Conservation (phyloP, 1,140 invertebrate species). For the Bilobella aurantiaca region DNA sequence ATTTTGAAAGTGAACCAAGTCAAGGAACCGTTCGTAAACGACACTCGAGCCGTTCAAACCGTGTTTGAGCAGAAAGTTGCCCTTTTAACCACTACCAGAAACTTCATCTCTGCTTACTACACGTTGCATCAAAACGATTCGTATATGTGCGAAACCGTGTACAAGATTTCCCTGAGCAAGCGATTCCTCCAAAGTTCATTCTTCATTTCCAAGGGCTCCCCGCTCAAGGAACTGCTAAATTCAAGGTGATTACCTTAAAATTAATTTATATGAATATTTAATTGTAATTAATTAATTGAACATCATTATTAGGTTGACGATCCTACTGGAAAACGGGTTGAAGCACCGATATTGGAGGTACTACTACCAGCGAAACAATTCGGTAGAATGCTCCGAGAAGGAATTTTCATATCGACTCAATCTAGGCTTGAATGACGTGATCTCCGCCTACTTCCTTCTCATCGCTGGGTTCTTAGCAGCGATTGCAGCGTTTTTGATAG, state of each 20-base stretch:
- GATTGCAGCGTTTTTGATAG: neutral
- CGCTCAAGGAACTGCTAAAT: neutral
- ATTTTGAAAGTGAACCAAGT: neutral
- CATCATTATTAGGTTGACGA: neutral
- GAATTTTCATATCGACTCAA: neutral
- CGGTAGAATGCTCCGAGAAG: neutral
- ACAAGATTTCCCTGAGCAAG: neutral
- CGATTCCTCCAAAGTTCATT: neutral
- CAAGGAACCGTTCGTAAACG: neutral
- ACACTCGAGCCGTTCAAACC: neutral
- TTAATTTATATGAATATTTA: neutral
- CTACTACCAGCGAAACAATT: constrained; percentile 4
- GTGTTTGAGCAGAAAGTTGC: neutral
- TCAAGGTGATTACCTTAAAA: neutral
- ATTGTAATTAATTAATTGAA: neutral
- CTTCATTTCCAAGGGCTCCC: neutral
- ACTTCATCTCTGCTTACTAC: constrained; percentile 4
- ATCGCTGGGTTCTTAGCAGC: neutral
- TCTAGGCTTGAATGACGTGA: neutral
- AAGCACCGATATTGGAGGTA: neutral
- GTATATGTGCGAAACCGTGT: neutral
- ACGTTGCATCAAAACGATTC: neutral
- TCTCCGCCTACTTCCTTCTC: neutral
- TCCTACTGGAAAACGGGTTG: neutral
- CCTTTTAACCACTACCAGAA: neutral